Evolutionary conservation across 2,797 vertebrate genomes (phyloP), one percentile per base, ranked within the genome.

Genomic region (Anableps anableps): DNA sequence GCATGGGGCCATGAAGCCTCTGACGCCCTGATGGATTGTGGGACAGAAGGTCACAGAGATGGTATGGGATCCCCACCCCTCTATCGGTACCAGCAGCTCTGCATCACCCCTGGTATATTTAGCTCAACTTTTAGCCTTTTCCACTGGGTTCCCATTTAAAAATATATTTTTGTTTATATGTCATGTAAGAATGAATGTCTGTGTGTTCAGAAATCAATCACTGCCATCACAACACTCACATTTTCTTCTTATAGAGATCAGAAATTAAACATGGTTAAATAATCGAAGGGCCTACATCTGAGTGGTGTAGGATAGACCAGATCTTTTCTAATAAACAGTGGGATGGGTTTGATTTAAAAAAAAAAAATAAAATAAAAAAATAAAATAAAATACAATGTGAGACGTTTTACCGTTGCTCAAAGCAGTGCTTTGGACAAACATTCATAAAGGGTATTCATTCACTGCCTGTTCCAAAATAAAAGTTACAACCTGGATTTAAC

Each of bases 11-110:
- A 10, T 78, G 77, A 83, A 81, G 88, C 76, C 73, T 80, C 77
- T 50, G 89, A 92, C 81, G 86, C 71, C 70, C 90, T 94, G 94
- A 95, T 94, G 93, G 89, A 95, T 94, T 89, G 89, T 90, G 86
- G 88, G 86, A 91, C 77, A 87, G 82, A 86, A 86, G 87, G 84
- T 83, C 76, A 77, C 1, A 17, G 26, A 0, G 48, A 77, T 68
- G 83, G 80, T 79, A 78, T 80, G 72, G 76, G 80, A 81, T 77
- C 55, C 11, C 38, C 41, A 26, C 26, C 29, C 16, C 62, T 29
- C 50, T 36, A 0, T 47, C 72, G 60, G 21, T 13, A 72, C 29
- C 47, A 77, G 34, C 75, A 45, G 80, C 47, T 13, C 26, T 29
- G 41, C 31, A 36, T 50, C 43, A 31, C 45, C 41, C 19, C 14